phyloP scores from a whole-genome alignment of 1,140 invertebrate genomes.

The Ceratina japonica region DNA sequence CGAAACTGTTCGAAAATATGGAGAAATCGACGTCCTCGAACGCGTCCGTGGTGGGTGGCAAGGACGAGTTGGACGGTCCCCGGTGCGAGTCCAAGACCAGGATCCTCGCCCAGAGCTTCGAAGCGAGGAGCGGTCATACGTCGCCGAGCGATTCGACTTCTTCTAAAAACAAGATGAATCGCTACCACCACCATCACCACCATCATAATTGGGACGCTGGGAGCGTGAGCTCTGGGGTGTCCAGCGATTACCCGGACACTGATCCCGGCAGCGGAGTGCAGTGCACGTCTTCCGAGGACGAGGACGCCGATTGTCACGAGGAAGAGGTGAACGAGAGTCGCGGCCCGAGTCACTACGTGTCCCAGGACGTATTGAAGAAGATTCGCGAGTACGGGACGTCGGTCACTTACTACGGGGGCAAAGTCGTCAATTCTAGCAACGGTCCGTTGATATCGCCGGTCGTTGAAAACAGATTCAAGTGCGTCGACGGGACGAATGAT shows the following conservation, averaged over 20 bases:
- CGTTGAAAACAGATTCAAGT: constrained; percentile 82
- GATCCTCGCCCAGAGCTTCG: constrained; percentile 74
- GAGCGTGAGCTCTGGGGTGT: constrained; percentile 80
- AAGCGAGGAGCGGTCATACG: constrained; percentile 72
- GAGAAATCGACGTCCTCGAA: constrained; percentile 63
- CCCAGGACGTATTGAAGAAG: constrained; percentile 90
- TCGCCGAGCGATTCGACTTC: constrained; percentile 72
- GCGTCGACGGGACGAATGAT: constrained; percentile 77
- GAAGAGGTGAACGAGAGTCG: constrained; percentile 65
- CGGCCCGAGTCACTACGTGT: constrained; percentile 82
- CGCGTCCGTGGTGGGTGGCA: constrained; percentile 43
- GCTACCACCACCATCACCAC: constrained; percentile 61
- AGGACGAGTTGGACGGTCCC: constrained; percentile 61
- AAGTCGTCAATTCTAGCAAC: constrained; percentile 85
- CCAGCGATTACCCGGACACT: constrained; percentile 79
- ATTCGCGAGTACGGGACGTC: constrained; percentile 92
- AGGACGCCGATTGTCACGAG: constrained; percentile 67
- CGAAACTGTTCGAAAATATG: constrained; percentile 73
- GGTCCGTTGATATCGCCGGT: constrained; percentile 83
- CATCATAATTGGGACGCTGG: constrained; percentile 79
- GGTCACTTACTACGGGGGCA: constrained; percentile 92
- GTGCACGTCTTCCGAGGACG: constrained; percentile 75
- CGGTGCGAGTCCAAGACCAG: constrained; percentile 74
- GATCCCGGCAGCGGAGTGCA: constrained; percentile 75
- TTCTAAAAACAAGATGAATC: constrained; percentile 62